Conservation (phyloP, 2,797 vertebrate genomes). For the Varecia variegata region DNA sequence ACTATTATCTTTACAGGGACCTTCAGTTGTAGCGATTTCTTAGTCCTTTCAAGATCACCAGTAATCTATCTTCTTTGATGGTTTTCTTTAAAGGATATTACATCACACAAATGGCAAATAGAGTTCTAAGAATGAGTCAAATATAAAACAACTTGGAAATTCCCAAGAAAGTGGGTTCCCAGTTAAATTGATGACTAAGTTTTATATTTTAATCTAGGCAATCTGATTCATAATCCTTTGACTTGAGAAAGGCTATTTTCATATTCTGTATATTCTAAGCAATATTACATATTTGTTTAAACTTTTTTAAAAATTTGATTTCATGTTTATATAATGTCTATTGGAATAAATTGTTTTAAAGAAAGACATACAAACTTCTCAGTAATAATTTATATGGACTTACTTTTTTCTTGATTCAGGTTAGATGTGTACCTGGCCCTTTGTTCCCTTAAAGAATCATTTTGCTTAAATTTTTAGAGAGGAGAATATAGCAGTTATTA, state of each 20-base stretch:
- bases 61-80: neutral
- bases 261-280: neutral
- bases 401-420: neutral
- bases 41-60: neutral
- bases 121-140: neutral
- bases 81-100: neutral
- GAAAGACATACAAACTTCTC: neutral
- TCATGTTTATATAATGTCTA: neutral
- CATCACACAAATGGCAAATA: neutral
- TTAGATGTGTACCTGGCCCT: neutral
- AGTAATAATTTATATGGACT: neutral
- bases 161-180: constrained; percentile 13
- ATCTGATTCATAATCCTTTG: constrained; percentile 9
- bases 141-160: constrained; percentile 24
- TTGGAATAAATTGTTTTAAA: constrained; percentile 28
- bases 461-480: neutral
- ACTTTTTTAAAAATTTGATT: neutral
- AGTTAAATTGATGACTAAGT: constrained; percentile 23
- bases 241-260: constrained; percentile 8
- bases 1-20: neutral
- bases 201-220: constrained; percentile 8
- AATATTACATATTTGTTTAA: neutral
- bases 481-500: neutral
- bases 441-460: constrained; percentile 17
- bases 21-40: neutral